A percentile compares a stretch with the other conserved stretches of the same genome.
Evolutionary conservation across 2,797 vertebrate genomes (phyloP).

Genomic region (Myioborus melanocephalus): DNA sequence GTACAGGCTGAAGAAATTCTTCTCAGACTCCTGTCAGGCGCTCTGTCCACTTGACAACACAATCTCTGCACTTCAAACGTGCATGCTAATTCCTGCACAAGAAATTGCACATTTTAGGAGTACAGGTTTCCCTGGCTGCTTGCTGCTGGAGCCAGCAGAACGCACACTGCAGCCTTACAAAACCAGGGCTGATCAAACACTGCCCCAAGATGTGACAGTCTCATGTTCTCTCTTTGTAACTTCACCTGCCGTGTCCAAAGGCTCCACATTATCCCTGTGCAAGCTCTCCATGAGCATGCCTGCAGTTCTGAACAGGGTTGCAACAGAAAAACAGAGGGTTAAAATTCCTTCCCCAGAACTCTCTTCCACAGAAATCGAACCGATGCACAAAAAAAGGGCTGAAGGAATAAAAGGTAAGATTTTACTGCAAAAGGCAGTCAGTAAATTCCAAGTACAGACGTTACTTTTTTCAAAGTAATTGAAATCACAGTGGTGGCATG

Average conservation of each 20-base stretch:
- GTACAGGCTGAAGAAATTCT: background rate
- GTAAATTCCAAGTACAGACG: background rate
- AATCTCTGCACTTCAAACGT: background rate
- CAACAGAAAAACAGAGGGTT: background rate
- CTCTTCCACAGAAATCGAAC: background rate
- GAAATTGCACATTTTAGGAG: background rate
- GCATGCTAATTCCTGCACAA: background rate
- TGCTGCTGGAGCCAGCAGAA: background rate
- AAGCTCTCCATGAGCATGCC: background rate
- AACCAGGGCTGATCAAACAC: background rate
- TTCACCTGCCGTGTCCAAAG: background rate
- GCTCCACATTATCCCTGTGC: too few species aligned
- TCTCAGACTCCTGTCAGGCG: background rate
- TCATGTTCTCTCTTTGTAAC: fast-evolving
- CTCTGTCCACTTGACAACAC: background rate
- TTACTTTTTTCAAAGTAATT: background rate
- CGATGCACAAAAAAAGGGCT: background rate
- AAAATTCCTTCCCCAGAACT: background rate
- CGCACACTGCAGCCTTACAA: background rate
- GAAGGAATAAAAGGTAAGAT: background rate
- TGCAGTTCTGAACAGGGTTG: background rate
- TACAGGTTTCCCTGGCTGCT: background rate
- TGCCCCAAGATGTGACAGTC: fast-evolving
- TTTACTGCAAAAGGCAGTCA: background rate
- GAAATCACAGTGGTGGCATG: background rate